Evolutionary conservation across 2,113 vertebrate species (phyloP).

Genomic region (Melanerpes aurifrons): DNA sequence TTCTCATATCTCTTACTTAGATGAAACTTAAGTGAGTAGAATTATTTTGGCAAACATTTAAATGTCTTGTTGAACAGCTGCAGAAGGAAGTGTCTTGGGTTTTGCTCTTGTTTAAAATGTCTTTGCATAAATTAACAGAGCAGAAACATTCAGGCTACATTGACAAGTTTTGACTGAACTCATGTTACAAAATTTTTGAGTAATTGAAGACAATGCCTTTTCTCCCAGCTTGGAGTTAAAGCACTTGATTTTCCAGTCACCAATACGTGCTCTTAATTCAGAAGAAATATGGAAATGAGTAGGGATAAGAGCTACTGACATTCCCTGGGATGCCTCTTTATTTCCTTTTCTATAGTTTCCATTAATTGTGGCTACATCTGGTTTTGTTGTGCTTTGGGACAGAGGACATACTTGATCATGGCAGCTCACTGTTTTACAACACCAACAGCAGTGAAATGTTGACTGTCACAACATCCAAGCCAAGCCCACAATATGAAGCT

Average conservation of each 20-base stretch:
- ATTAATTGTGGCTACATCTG: neutral
- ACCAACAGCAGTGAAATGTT: neutral
- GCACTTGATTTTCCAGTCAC: neutral
- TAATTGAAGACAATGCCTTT: conserved; percentile 4
- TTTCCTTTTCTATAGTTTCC: neutral
- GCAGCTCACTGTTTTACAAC: neutral
- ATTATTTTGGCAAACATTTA: conserved; percentile 8
- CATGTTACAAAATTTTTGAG: neutral
- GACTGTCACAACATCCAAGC: neutral
- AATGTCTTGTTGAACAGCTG: neutral
- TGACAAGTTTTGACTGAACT: neutral
- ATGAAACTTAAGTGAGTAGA: conserved; percentile 5
- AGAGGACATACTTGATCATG: neutral
- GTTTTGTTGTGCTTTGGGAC: neutral
- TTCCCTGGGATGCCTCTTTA: neutral
- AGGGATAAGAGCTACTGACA: neutral
- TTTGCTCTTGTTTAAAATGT: conserved; percentile 35
- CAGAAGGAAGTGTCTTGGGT: neutral
- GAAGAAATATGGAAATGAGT: neutral
- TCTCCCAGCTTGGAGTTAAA: neutral
- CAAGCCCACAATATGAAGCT: neutral
- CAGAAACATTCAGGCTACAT: neutral
- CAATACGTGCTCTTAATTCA: neutral
- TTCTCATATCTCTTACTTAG: neutral
- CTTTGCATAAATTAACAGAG: conserved; percentile 17